phyloP scores from a whole-genome alignment of 2,113 vertebrate species.

The Xiphophorus hellerii region DNA sequence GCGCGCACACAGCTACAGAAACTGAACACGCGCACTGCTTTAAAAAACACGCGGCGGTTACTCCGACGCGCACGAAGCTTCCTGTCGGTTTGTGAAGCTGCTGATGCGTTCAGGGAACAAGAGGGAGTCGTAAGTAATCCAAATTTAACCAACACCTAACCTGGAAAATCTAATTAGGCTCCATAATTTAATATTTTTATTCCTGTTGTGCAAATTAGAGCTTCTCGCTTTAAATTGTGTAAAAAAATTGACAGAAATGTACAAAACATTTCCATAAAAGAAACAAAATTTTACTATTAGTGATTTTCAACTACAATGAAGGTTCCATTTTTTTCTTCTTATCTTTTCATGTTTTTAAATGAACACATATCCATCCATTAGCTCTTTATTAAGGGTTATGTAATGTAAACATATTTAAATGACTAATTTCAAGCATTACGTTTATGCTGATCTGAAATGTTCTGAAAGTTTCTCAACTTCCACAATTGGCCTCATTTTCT shows the following conservation, averaged over 20 bases:
- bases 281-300: too few species aligned
- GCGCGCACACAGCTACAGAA: neutral
- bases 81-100: neutral
- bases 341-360: too few species aligned
- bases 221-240: too few species aligned
- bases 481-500: neutral
- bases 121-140: neutral
- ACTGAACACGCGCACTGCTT: neutral
- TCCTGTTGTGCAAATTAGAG: too few species aligned
- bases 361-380: too few species aligned
- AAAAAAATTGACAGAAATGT: too few species aligned
- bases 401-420: neutral
- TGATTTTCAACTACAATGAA: too few species aligned
- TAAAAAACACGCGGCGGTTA: neutral
- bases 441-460: neutral
- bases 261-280: too few species aligned
- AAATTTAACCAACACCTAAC: neutral
- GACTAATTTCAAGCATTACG: neutral
- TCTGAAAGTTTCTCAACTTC: neutral
- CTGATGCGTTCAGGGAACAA: neutral
- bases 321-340: too few species aligned
- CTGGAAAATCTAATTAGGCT: too few species aligned
- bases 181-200: too few species aligned
- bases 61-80: neutral
- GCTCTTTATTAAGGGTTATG: too few species aligned